Base-by-base conservation (phyloP, 2,888 invertebrate genomes). In the Agonopterix heracliana region DNA sequence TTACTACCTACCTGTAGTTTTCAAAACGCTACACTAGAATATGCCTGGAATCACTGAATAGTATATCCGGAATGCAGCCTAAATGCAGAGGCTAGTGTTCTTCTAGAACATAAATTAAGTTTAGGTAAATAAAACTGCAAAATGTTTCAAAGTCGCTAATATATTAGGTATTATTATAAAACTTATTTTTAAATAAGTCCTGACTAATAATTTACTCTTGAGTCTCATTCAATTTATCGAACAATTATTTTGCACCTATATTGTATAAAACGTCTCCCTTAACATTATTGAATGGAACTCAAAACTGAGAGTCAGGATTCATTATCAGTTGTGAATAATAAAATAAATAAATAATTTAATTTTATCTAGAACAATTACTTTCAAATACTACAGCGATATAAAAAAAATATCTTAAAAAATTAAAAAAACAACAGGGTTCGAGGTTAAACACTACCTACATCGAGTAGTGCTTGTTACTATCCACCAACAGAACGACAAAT, bases 191-290 rank as follows among this genome's bases (percentile, higher is more conserved):
- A 55, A 60, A 61, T 60, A 61, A 58, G 58, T 55, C 51, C 61
- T 52, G 61, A 64, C n/a, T 9, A n/a, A 9, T n/a, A 3, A 10
- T 79, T 67, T 71, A 74, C 71, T 68, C 71, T 79, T 67, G 71
- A 74, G 71, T 68, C 72, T 76, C 73, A 78, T 66, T 71, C 75
- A 75, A 79, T 78, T 78, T 78, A 61, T 84, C 81, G 81, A 76
- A 71, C 72, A 72, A 75, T 74, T 75, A 73, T 66, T 68, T 68
- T 81, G 84, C 84, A 85, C 84, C 84, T 85, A 85, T 85, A 85
- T 85, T 82, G 4, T 71, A 10, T 17, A 71, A 71, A 66, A 78
- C 80, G 84, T 84, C 84, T 83, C 84, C 84, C 83, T 52, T 65
- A 57, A 60, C 7, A 60, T 46, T 64, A 80, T 74, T 74, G 72